Evolutionary conservation across 2,113 vertebrate species (phyloP).

Genomic region (Myiagra hebetior): DNA sequence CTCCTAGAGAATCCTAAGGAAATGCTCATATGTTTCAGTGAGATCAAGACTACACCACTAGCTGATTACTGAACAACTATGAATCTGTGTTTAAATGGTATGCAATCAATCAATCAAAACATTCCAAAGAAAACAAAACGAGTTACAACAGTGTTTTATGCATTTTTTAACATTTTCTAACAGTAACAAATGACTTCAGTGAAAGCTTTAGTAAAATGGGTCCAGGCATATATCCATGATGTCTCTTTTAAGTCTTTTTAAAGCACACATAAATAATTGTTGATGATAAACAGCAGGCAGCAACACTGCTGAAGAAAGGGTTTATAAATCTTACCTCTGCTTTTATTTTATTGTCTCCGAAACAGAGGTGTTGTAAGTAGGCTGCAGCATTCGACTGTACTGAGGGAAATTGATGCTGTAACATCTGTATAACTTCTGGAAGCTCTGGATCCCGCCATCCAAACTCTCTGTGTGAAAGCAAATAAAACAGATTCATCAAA

Average conservation of each 20-base stretch:
- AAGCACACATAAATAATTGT: not conserved
- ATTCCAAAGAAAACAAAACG: not conserved
- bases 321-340: conserved; percentile 83
- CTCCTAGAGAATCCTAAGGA: not conserved
- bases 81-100: not conserved
- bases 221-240: not conserved
- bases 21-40: not conserved
- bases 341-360: conserved; percentile 99
- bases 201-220: not conserved
- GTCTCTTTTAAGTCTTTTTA: not conserved
- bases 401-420: conserved; percentile 97
- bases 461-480: conserved; percentile 84
- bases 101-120: not conserved
- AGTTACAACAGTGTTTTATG: not conserved
- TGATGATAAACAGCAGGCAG: not conserved
- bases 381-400: conserved; percentile 98
- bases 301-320: not conserved
- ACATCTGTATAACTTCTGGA: conserved; percentile 99
- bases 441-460: conserved; percentile 99
- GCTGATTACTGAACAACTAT: not conserved
- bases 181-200: not conserved
- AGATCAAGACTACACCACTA: not conserved
- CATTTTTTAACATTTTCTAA: not conserved
- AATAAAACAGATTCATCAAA: not conserved
- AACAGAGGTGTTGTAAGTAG: conserved; percentile 97